Conservation (phyloP, 2,113 vertebrate species). For the Pachypanchax playfairii region DNA sequence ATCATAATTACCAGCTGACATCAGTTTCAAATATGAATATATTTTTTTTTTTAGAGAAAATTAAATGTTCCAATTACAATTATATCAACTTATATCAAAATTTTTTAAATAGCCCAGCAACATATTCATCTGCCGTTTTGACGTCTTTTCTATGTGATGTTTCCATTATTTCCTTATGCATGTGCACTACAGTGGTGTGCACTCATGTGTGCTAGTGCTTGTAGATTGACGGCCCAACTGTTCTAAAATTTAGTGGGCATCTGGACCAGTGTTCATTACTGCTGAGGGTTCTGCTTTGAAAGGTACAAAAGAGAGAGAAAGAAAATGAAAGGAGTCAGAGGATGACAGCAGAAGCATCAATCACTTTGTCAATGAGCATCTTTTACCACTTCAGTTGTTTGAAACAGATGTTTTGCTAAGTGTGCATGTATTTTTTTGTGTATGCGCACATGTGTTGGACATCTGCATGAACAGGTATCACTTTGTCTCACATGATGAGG, state of each 20-base stretch:
- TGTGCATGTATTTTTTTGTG: conserved; percentile 10
- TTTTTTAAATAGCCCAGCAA: not conserved
- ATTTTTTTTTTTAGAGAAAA: not conserved
- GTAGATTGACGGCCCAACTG: conserved; percentile 53
- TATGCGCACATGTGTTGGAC: conserved; percentile 29
- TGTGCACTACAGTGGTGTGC: conserved; percentile 2
- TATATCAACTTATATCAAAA: not conserved
- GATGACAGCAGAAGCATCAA: conserved; percentile 65
- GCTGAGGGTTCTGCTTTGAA: conserved; percentile 55
- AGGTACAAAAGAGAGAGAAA: conserved; percentile 22
- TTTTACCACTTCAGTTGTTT: conserved; percentile 40
- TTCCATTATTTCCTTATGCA: conserved; percentile 2
- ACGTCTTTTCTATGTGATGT: conserved; percentile 20
- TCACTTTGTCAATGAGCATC: conserved; percentile 69
- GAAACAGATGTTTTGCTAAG: conserved; percentile 58
- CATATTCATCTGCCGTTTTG: no score
- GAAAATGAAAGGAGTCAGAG: conserved; percentile 38
- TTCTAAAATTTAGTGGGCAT: conserved; percentile 63
- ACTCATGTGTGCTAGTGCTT: conserved; percentile 5
- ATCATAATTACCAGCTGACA: no score
- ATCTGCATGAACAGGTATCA: conserved; percentile 32
- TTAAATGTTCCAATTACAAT: not conserved
- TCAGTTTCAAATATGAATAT: no score
- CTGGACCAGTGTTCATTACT: conserved; percentile 65
- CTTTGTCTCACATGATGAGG: conserved; percentile 13